These are phyloP conservation scores for Panopea generosa DNA, from an alignment of 2,888 invertebrate species.

Conservation along the genomic window DNA sequence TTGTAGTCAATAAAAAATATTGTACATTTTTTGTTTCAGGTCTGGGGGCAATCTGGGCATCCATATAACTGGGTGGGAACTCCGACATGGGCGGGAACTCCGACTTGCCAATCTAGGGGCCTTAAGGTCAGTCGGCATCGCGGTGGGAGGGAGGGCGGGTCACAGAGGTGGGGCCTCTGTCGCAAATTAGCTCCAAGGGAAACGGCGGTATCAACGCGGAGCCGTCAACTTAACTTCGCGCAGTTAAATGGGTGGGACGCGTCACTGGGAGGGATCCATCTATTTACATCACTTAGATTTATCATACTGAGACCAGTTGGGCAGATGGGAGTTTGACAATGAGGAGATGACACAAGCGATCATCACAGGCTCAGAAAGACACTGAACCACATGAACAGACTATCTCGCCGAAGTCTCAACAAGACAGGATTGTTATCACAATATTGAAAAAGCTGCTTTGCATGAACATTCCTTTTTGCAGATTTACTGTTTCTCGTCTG, in stretches of 20 bases:
- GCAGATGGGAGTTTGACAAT: slow-evolving; percentile 1
- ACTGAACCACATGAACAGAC: too few species aligned
- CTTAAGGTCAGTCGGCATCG: slow-evolving; percentile 70
- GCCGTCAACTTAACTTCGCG: slow-evolving; percentile 58
- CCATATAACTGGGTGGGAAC: slow-evolving; percentile 66
- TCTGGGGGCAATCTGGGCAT: slow-evolving; percentile 72
- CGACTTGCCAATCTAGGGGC: slow-evolving; percentile 20
- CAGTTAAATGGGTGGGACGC: slow-evolving; percentile 71
- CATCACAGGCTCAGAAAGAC: neutral
- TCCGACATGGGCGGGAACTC: slow-evolving; percentile 30
- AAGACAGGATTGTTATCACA: slow-evolving; percentile 6
- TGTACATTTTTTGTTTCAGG: slow-evolving; percentile 71
- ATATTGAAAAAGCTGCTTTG: slow-evolving; percentile 3
- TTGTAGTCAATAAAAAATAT: too few species aligned
- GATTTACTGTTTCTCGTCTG: too few species aligned
- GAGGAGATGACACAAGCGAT: neutral
- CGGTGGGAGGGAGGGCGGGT: slow-evolving; percentile 76
- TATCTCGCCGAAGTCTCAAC: neutral
- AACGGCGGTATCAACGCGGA: slow-evolving; percentile 52
- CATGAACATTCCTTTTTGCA: neutral
- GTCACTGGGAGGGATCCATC: slow-evolving; percentile 76
- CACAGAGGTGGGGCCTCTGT: slow-evolving; percentile 73
- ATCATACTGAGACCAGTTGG: slow-evolving; percentile 17
- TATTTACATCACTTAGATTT: slow-evolving; percentile 21
- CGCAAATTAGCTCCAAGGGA: slow-evolving; percentile 49